Conservation (phyloP, 2,888 invertebrate species). For the Patella caerulea region DNA sequence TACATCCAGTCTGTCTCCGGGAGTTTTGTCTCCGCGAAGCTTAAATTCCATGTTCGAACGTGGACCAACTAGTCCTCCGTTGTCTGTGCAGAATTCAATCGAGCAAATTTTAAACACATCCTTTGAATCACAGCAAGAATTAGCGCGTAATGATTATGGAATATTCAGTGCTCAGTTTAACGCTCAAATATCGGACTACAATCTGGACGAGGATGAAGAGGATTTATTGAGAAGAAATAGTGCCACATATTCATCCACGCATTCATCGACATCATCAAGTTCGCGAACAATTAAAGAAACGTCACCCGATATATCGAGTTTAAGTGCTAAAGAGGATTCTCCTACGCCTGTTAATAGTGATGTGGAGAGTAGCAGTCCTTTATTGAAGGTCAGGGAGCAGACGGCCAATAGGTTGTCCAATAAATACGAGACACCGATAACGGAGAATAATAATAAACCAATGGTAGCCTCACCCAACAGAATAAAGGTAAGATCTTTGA, state of each 20-base stretch:
- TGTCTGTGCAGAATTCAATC: conserved; percentile 26
- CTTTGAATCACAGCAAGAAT: conserved; percentile 29
- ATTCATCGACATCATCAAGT: conserved; percentile 28
- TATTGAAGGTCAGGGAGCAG: conserved; percentile 12
- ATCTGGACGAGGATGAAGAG: conserved; percentile 11
- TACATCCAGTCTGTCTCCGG: neutral
- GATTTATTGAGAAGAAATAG: conserved; percentile 10
- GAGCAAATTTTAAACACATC: conserved; percentile 34
- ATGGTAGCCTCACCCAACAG: neutral
- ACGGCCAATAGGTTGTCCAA: neutral
- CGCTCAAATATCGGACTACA: conserved; percentile 26
- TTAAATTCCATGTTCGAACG: neutral
- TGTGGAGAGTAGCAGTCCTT: conserved; percentile 38
- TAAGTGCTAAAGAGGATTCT: conserved; percentile 50
- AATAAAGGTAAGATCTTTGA: neutral
- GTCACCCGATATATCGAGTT: conserved; percentile 39
- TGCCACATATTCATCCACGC: neutral
- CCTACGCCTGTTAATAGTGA: conserved; percentile 62
- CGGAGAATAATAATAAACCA: conserved; percentile 5
- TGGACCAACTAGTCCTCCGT: conserved; percentile 15
- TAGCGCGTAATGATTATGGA: conserved; percentile 25
- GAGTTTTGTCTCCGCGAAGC: neutral
- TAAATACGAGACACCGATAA: neutral
- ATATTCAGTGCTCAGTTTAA: conserved; percentile 34
- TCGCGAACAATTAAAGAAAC: conserved; percentile 31